Base-by-base conservation (phyloP, 1,140 invertebrate genomes). In the Heliothis virescens region DNA sequence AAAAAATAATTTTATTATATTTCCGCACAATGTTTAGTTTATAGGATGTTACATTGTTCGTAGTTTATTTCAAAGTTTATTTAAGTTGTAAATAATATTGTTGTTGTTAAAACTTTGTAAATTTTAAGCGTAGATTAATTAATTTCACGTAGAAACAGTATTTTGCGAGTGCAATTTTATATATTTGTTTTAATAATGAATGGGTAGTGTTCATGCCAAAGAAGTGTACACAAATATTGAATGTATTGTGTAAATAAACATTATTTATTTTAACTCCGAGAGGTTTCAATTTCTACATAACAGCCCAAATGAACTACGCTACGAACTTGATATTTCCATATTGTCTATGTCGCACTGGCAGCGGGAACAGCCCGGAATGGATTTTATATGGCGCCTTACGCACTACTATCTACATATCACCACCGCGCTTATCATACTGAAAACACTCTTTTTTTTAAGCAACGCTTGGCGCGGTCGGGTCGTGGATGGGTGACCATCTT, bases 81-180 rank as follows among this genome's bases (percentile, higher is more conserved):
- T 16, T 92, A 92, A 89, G 90, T 90, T 94, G 92, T 94, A 94
- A 90, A 94, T 94, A 92, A 89, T 74, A 83, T 87, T 85, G 90
- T 90, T 91, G 86, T 91, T 91, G 85, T 92, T 88, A 79, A 76
- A 80, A 57, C 21, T 53, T 50, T 83, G 85, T 83, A 85, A 80
- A 82, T 82, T 77, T 79, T 85, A 85, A 84, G 82, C 47, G 80
- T 84, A 85, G 87, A 87, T 83, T 79, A 34, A 65, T 9, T n/a
- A 48, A 76, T 85, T 85, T 82, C 81, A 80, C 71, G 47, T 83
- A 86, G 34, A 88, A 79, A 80, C 91, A 91, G 90, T 93, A 92
- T 94, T 92, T 91, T 92, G 86, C 81, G 87, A 91, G 91, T 94
- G 92, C 91, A 94, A 94, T 94, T 90, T 86, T 81, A 85, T 84